Evolutionary conservation across 2,113 vertebrate species (phyloP).

Genomic region (Colossoma macropomum): DNA sequence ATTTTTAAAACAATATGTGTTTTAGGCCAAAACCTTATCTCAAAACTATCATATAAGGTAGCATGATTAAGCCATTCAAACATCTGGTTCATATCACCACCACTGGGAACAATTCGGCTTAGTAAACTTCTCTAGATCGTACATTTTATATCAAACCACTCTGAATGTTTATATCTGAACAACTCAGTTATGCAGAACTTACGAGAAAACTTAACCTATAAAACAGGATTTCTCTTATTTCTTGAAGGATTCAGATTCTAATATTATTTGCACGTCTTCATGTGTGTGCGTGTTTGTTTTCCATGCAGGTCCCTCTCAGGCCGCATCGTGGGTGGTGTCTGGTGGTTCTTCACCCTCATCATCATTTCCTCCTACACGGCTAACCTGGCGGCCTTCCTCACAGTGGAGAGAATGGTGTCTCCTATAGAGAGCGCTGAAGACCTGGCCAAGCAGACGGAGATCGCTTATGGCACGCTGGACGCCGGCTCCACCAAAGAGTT

Average conservation of each 20-base stretch:
- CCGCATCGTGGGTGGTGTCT: constrained; percentile 96
- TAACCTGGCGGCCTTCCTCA: constrained; percentile 98
- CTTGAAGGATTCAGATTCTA: neutral
- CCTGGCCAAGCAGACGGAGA: constrained; percentile 97
- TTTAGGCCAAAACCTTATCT: no score
- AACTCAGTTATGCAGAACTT: neutral
- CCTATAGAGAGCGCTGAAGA: constrained; percentile 98
- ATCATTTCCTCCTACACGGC: constrained; percentile 99
- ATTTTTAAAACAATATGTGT: no score
- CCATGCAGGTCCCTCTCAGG: constrained; percentile 89
- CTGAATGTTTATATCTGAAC: neutral
- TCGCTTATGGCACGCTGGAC: constrained; percentile 95
- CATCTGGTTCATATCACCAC: no score
- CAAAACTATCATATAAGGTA: no score
- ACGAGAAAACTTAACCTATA: no score
- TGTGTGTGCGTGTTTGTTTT: constrained; percentile 34
- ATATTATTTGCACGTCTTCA: neutral
- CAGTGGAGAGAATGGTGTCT: constrained; percentile 98
- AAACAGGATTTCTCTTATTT: neutral
- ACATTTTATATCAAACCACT: no score
- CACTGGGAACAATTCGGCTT: no score
- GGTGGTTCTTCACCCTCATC: constrained; percentile 99
- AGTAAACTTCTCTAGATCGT: no score
- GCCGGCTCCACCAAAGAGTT: constrained; percentile 98
- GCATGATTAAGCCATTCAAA: no score